Evolutionary conservation across 2,113 vertebrate genomes (phyloP).

Genomic region (Capra hircus): DNA sequence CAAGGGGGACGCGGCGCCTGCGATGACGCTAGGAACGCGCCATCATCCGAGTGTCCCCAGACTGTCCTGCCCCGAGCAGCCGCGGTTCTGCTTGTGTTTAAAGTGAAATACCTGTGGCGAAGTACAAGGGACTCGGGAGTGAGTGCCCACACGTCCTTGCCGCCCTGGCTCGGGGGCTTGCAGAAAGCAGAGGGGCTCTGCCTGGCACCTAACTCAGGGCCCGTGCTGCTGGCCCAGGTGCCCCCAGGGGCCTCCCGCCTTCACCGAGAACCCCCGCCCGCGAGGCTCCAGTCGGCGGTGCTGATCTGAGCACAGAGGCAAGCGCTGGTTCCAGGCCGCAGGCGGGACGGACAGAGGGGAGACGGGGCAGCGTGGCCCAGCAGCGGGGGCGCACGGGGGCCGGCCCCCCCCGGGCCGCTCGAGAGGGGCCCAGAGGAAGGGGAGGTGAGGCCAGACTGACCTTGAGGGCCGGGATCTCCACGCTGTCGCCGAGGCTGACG

Average conservation of each 20-base stretch:
- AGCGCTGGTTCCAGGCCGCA: background rate
- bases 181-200: background rate
- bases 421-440: background rate
- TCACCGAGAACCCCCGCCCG: background rate
- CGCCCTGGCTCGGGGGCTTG: accelerated
- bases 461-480: conserved; percentile 97
- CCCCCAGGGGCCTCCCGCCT: background rate
- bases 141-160: accelerated
- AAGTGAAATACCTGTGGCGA: background rate
- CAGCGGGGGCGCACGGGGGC: background rate
- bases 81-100: background rate
- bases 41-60: background rate
- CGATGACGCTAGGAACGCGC: background rate
- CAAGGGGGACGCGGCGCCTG: background rate
- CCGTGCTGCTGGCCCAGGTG: background rate
- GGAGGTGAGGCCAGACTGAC: conserved; percentile 77
- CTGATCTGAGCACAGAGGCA: background rate
- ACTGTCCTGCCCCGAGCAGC: background rate
- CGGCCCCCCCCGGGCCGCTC: background rate
- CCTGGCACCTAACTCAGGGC: background rate
- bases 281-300: background rate
- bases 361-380: accelerated
- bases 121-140: background rate
- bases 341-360: too few relatives aligned
- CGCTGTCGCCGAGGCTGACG: conserved; percentile 90